phyloP scores from a whole-genome alignment of 1,140 invertebrate species.

The silkworm (Bombyx mori) region ASM3026992v2 NC_085113.1:11746001-11746500 shows the following conservation, averaged over 20 bases:
- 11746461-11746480: too few species aligned
- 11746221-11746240: conserved; percentile 3
- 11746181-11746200: conserved; percentile 9
- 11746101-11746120: too few species aligned
- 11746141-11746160: conserved; percentile 11
- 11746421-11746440: conserved; percentile 5
- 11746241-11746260: conserved; percentile 9
- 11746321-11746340: conserved; percentile 5
- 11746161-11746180: conserved; percentile 13
- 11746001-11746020: conserved; percentile 5
- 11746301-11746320: conserved; percentile 3
- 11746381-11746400: conserved; percentile 6
- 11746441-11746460: background rate
- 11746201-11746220: conserved; percentile 8
- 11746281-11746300: conserved; percentile 5
- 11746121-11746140: conserved; percentile 6
- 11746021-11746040: conserved; percentile 6
- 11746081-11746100: too few species aligned
- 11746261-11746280: conserved; percentile 5
- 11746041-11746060: conserved; percentile 8
- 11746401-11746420: conserved; percentile 3
- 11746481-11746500: too few species aligned
- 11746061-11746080: conserved; percentile 7
- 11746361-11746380: background rate
- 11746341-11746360: conserved; percentile 2